phyloP scores from a whole-genome alignment of 2,888 invertebrate genomes.

The Marronus borbonicus region DNA sequence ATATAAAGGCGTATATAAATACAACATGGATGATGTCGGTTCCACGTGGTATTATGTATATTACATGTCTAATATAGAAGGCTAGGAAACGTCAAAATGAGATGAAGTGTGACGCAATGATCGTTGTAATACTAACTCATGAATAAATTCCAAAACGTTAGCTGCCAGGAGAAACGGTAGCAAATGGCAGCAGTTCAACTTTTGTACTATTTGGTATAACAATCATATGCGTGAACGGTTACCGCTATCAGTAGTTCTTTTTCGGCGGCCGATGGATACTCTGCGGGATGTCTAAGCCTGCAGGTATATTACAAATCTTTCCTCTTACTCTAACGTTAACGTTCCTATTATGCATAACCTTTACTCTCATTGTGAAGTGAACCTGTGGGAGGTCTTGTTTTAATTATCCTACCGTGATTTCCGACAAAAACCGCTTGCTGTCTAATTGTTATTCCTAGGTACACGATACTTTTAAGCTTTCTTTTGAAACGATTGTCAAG shows the following conservation, averaged over 20 bases:
- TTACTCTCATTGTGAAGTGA: constrained; percentile 54
- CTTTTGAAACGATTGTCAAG: constrained; percentile 35
- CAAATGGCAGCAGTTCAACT: constrained; percentile 55
- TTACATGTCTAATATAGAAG: constrained; percentile 50
- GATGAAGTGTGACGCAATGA: constrained; percentile 54
- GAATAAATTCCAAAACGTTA: constrained; percentile 55
- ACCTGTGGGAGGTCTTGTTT: constrained; percentile 57
- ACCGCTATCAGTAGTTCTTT: constrained; percentile 57
- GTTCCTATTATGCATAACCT: constrained; percentile 51
- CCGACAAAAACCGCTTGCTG: constrained; percentile 50
- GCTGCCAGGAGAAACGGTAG: constrained; percentile 55
- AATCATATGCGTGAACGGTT: constrained; percentile 58
- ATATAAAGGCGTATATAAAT: not conserved
- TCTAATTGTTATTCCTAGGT: constrained; percentile 50
- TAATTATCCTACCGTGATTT: constrained; percentile 53
- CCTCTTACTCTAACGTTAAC: constrained; percentile 36
- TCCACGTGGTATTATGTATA: constrained; percentile 50
- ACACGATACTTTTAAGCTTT: constrained; percentile 46
- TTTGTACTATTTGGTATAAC: constrained; percentile 58
- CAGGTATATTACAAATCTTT: constrained; percentile 48
- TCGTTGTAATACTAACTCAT: constrained; percentile 51
- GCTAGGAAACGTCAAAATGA: constrained; percentile 52
- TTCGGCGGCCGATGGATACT: constrained; percentile 52
- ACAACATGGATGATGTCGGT: constrained; percentile 28
- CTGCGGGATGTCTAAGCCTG: constrained; percentile 55